Base-by-base conservation (phyloP, 2,113 vertebrate genomes). In the Aix galericulata region DNA sequence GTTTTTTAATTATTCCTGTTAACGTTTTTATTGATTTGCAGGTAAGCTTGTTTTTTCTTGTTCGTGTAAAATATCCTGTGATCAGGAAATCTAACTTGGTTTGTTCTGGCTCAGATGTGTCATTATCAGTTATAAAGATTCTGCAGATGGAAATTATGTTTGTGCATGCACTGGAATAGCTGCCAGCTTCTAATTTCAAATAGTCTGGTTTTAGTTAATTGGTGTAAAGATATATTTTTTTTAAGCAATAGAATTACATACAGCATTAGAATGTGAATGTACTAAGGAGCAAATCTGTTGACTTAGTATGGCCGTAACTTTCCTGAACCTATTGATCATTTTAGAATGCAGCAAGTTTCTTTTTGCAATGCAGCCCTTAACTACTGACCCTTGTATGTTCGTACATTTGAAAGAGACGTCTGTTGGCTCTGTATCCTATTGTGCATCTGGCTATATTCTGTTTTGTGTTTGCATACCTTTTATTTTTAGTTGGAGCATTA, bases 301-400 rank as follows among this genome's bases (percentile, higher is more conserved):
- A 22, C 34, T 76, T 21, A 69, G 20, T 32, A 9, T 0, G 50
- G 0, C 80, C 60, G 13, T 0, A 0, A 11, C 15, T 72, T 80
- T 89, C 31, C 31, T 73, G 58, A 56, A 3, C 17, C 29, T 31
- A 1, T 20, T 75, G 62, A 40, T 36, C 42, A 8, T 87, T 82
- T 82, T 50, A 75, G 32, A 84, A 71, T 44, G 42, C 32, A 42
- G 8, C 38, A 25, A 60, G 31, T 55, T 83, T 68, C 53, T 69
- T 85, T 86, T 72, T 89, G 48, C 58, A 59, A 53, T n/a, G 53
- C 56, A 53, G 8, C 3, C 5, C 59, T 71, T 34, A 73, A 46
- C 42, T 74, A 31, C 13, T 75, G 67, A 32, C 67, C 32, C 0
- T 0, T 25, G 1, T 25, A 6, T 71, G 23, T 63, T 63, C 42